phyloP scores from a whole-genome alignment of 1,140 invertebrate genomes.

The Sitobion miscanthi region DNA sequence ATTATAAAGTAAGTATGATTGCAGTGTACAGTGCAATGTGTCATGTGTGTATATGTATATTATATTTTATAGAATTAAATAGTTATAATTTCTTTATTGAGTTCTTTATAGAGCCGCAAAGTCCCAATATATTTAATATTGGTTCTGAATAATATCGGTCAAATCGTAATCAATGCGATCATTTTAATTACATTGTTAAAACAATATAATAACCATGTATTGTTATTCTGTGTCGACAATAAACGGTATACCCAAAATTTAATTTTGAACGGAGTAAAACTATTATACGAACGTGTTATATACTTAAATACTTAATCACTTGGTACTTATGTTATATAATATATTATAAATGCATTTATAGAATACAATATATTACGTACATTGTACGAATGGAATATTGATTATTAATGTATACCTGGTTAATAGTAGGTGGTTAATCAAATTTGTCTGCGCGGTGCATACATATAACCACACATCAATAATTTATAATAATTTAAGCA shows the following conservation, averaged over 20 bases:
- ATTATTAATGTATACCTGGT: background rate
- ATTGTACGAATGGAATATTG: background rate
- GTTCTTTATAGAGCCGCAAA: background rate
- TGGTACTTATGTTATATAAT: background rate
- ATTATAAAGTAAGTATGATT: background rate
- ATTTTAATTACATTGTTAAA: background rate
- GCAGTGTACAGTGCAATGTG: background rate
- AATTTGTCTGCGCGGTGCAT: background rate
- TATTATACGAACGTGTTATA: background rate
- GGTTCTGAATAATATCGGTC: background rate
- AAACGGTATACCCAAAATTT: background rate
- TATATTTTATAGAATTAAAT: background rate
- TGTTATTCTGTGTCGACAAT: background rate
- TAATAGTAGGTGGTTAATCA: no score
- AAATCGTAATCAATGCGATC: background rate
- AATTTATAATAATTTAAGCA: background rate
- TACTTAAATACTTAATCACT: no score
- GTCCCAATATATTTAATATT: background rate
- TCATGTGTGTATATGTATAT: background rate
- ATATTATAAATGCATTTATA: background rate
- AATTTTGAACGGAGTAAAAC: background rate
- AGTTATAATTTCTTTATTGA: background rate
- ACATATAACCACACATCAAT: background rate
- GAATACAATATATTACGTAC: background rate
- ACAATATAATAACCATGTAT: background rate